Base-by-base conservation (phyloP, 1,140 invertebrate genomes). In the Tribolium madens region DNA sequence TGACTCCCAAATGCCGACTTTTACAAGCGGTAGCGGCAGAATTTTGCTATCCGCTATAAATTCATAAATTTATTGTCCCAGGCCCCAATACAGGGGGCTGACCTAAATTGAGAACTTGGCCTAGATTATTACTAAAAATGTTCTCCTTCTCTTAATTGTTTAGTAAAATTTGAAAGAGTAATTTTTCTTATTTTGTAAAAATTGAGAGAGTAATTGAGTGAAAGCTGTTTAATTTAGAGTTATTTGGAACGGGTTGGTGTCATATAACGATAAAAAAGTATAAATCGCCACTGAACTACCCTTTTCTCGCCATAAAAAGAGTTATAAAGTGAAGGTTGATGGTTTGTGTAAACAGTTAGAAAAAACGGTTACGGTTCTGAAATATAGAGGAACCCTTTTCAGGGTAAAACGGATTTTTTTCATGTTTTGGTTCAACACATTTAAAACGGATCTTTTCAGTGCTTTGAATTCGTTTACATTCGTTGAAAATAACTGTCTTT, bases 261-360 rank as follows among this genome's bases (percentile, higher is more conserved):
- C 6, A 33, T 57, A 57, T 33, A 64, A 64, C 7, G 31, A 64
- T 64, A 64, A 64, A 64, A 64, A 64, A 64, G n/a, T 21, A 57
- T 57, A 57, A 57, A 26, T 9, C 10, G 26, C 26, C 26, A 33
- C 21, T 33, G 57, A 64, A 64, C 26, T 33, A 64, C 57, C 57
- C 57, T 64, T 64, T 64, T 31, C 57, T n/a, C 26, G n/a, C 26
- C 26, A 33, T 64, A 64, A 64, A 64, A 64, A 33, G 57, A 33
- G 57, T 64, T 64, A 64, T 64, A 64, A 64, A 64, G 26, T 33
- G 57, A 64, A 64, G 57, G 57, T 13, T 64, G 12, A 64, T 33
- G 21, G 10, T 21, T 64, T 33, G 31, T 64, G 57, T 64, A 64
- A 64, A 64, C 57, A 33, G 21, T 64, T 33, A 31, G 52, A 57